Base-by-base conservation (phyloP, 2,888 invertebrate species). In the Exocentrus adspersus region DNA sequence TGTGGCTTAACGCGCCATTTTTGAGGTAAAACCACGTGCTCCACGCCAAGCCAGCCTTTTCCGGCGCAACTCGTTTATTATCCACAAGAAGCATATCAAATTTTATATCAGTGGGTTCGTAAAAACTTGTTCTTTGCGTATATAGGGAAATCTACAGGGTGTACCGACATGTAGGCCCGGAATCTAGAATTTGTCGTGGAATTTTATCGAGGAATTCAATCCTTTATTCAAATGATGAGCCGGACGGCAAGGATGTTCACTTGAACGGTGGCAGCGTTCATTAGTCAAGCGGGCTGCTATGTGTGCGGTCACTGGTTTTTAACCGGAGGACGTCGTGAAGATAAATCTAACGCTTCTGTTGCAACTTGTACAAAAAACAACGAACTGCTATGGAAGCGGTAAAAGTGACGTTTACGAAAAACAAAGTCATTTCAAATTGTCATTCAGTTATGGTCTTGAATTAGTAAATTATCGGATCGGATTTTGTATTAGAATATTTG, bases 381-480 rank as follows among this genome's bases (percentile, higher is more conserved):
- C 46, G 19, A 54, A 43, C 28, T 45, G 30, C 46, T 46, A 24
- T 24, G 24, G 7, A 24, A 24, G 4, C 7, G 24, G 4, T 46
- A 32, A 42, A 57, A 32, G 32, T 57, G 57, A 57, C 57, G 9
- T 57, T 57, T 32, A n/a, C 19, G 19, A 46, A 20, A 57, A 57
- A 57, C 57, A 57, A 57, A 30, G 57, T 32, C 57, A 46, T 57
- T 17, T 57, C 30, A 45, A 57, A 57, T 57, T 57, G 57, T 57
- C 65, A 65, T 37, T 46, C 62, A 60, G 53, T 63, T 66, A 66
- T 66, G 66, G 60, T 66, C 64, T 66, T 63, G 51, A 58, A 54
- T 52, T 45, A 63, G 61, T 63, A 63, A 63, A 66, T 64, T 66
- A 51, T 56, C 45, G n/a, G n/a, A 57, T 53, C 28, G 24, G 16